These are phyloP conservation scores for Epinephelus fuscoguttatus DNA, from an alignment of 2,113 vertebrate species.

Conservation along the genomic window DNA sequence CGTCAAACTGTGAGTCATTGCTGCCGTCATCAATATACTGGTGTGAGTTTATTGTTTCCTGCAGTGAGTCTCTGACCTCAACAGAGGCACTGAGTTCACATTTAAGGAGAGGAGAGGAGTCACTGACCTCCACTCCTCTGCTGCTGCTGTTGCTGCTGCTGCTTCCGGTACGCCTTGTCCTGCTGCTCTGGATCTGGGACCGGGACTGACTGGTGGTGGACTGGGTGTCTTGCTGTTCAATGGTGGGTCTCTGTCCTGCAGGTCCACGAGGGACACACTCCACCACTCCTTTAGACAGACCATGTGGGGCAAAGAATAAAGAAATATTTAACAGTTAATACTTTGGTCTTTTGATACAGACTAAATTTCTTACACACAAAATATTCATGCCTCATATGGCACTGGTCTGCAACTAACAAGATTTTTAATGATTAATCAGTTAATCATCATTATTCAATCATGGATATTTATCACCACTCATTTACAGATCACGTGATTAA, in stretches of 20 bases:
- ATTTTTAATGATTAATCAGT: not conserved
- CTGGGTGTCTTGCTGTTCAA: constrained; percentile 32
- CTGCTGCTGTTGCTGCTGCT: constrained; percentile 29
- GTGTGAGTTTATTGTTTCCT: constrained; percentile 49
- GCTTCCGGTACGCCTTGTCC: constrained; percentile 41
- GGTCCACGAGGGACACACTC: constrained; percentile 47
- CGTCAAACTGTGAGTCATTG: constrained; percentile 63
- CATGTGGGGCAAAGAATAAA: not conserved
- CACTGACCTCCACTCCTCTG: constrained; percentile 67
- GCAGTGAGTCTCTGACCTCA: constrained; percentile 50
- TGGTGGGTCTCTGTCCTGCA: constrained; percentile 15
- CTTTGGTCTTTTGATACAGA: not conserved
- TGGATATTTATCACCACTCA: too few species aligned
- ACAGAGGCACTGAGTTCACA: constrained; percentile 70
- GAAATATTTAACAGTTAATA: not conserved
- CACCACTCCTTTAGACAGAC: constrained; percentile 63
- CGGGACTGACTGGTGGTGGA: constrained; percentile 31
- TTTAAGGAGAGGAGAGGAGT: constrained; percentile 83
- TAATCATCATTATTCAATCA: too few species aligned
- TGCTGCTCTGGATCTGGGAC: constrained; percentile 36
- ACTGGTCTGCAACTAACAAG: not conserved
- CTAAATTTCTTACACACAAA: not conserved
- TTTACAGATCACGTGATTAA: not conserved
- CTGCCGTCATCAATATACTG: constrained; percentile 42
- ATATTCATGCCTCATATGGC: not conserved